Conservation (phyloP, 2,888 invertebrate genomes). For the Anoplius nigerrimus region DNA sequence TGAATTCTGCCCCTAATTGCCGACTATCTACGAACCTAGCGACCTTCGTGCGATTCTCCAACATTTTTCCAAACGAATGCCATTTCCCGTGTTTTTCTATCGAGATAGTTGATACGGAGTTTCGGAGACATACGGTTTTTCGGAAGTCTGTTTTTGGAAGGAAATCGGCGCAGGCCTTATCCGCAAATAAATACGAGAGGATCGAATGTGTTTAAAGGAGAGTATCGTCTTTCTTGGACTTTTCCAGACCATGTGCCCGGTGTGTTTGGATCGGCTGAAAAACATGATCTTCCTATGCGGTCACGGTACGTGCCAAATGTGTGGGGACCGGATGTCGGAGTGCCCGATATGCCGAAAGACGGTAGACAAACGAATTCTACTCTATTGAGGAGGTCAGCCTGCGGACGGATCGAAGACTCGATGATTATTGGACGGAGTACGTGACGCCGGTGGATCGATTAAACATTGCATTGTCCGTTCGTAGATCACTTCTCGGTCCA, state of each 20-base stretch:
- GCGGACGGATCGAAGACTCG: background rate
- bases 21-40: no score
- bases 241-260: constrained; percentile 97
- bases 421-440: no score
- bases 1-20: no score
- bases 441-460: no score
- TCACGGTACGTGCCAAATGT: constrained; percentile 98
- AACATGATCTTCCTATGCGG: constrained; percentile 99
- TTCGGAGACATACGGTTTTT: background rate
- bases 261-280: constrained; percentile 97
- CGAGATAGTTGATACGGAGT: no score
- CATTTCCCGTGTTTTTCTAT: no score
- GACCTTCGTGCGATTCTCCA: no score
- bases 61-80: no score
- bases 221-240: constrained; percentile 26
- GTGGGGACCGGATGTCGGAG: constrained; percentile 97
- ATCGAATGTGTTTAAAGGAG: background rate
- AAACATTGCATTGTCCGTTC: no score
- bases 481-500: no score
- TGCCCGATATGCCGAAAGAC: constrained; percentile 98
- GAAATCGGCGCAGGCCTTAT: background rate
- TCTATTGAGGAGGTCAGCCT: constrained; percentile 79
- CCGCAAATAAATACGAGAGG: background rate
- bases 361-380: constrained; percentile 95
- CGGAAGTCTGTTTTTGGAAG: constrained; percentile 62